Conservation (phyloP, 2,888 invertebrate genomes). For the Pteria penguin region DNA sequence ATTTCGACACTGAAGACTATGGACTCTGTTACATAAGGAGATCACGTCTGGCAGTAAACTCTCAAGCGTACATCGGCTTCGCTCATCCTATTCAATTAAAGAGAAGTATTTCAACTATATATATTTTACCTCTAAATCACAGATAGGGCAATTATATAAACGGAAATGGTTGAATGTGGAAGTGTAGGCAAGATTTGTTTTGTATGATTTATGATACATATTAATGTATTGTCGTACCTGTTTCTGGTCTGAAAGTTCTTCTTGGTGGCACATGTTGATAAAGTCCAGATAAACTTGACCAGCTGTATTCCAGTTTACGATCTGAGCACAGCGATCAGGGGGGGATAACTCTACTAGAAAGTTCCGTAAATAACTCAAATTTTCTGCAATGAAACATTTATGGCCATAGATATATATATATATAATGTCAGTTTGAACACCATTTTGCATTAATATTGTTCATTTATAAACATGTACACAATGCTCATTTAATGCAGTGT, state of each 20-base stretch:
- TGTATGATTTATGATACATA: too few relatives aligned
- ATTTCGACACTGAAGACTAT: slow-evolving; percentile 81
- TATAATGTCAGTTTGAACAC: too few relatives aligned
- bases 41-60: slow-evolving; percentile 82
- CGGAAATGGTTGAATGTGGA: too few relatives aligned
- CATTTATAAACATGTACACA: too few relatives aligned
- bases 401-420: not conserved
- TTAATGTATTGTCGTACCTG: not conserved
- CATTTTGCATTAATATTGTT: too few relatives aligned
- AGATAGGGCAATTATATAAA: too few relatives aligned
- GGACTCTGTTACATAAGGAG: slow-evolving; percentile 82
- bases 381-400: slow-evolving; percentile 81
- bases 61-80: slow-evolving; percentile 75
- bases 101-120: too few relatives aligned
- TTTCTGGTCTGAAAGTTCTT: slow-evolving; percentile 71
- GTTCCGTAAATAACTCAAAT: slow-evolving; percentile 84
- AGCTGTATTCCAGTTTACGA: slow-evolving; percentile 87
- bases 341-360: slow-evolving; percentile 84
- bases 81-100: too few relatives aligned
- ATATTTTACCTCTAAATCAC: too few relatives aligned
- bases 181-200: too few relatives aligned
- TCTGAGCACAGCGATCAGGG: slow-evolving; percentile 81
- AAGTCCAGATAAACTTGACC: slow-evolving; percentile 88
- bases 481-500: too few relatives aligned
- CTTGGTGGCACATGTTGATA: slow-evolving; percentile 82